A percentile compares a stretch with the other conserved stretches of the same genome.
Conservation (phyloP, 2,888 invertebrate species). For the Drosophila sordidapex region DNA sequence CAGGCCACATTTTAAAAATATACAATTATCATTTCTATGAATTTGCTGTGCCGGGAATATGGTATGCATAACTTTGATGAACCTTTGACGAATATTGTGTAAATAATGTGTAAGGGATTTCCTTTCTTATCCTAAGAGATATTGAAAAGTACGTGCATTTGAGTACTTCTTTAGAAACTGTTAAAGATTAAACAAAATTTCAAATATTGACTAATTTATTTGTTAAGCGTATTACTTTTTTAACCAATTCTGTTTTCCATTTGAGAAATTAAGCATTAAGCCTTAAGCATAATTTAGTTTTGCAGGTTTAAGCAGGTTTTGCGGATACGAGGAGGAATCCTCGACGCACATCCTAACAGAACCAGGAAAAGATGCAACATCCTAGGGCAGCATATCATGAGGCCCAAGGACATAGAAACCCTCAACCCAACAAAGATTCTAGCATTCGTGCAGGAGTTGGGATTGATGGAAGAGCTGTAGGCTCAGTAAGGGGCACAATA, state of each 20-base stretch:
- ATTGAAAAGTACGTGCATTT: background rate
- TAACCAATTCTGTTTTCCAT: background rate
- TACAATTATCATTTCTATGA: conserved; percentile 14
- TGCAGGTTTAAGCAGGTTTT: too few species aligned
- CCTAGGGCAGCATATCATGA: too few species aligned
- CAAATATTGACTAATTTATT: too few species aligned
- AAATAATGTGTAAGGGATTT: background rate
- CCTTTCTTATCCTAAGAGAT: background rate
- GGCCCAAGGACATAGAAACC: too few species aligned
- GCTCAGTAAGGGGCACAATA: too few species aligned
- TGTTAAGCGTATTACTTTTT: background rate
- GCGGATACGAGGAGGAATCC: too few species aligned
- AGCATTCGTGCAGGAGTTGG: too few species aligned
- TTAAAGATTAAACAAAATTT: background rate
- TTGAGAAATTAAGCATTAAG: background rate
- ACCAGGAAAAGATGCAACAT: too few species aligned
- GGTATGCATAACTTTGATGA: background rate
- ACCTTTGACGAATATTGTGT: background rate
- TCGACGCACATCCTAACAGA: too few species aligned
- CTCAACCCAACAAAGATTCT: too few species aligned
- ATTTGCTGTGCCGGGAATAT: conserved; percentile 4
- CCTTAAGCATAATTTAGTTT: background rate
- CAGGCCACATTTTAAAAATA: conserved; percentile 59
- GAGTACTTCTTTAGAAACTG: background rate
- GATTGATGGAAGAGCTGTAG: too few species aligned